A percentile compares a stretch with the other conserved stretches of the same genome.
Conservation (phyloP, 2,888 invertebrate genomes). For the Agrochola macilenta region DNA sequence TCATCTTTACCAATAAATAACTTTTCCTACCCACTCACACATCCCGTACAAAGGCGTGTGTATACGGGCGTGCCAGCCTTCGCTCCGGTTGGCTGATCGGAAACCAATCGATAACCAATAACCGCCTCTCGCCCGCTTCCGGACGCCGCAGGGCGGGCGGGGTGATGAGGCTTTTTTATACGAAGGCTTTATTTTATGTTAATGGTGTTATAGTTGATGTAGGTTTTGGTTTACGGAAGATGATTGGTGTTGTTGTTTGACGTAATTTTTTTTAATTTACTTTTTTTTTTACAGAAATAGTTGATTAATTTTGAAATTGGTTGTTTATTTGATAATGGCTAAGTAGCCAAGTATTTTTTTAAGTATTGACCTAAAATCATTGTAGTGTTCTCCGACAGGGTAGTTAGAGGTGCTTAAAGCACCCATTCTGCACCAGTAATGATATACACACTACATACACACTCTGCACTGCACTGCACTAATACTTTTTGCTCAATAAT, state of each 20-base stretch:
- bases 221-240: neutral
- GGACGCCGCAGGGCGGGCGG: slow-evolving; percentile 59
- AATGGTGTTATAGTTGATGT: neutral
- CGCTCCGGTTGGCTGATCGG: slow-evolving; percentile 87
- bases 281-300: no score
- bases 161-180: slow-evolving; percentile 39
- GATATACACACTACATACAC: no score
- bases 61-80: slow-evolving; percentile 78
- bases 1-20: slow-evolving; percentile 25
- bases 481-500: no score
- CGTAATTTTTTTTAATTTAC: neutral
- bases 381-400: neutral
- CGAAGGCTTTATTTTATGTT: slow-evolving; percentile 22
- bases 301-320: neutral
- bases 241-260: neutral
- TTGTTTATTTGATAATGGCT: neutral
- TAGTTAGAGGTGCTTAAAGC: neutral
- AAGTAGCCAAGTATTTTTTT: no score
- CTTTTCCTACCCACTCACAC: slow-evolving; percentile 38
- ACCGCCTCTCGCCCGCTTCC: slow-evolving; percentile 72
- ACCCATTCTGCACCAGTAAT: neutral
- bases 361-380: neutral
- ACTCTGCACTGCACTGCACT: no score
- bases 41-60: slow-evolving; percentile 77
- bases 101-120: slow-evolving; percentile 89